Evolutionary conservation across 2,888 invertebrate species (phyloP), one percentile per base, ranked within the genome.

Genomic region (Dynastes grantii): DNA sequence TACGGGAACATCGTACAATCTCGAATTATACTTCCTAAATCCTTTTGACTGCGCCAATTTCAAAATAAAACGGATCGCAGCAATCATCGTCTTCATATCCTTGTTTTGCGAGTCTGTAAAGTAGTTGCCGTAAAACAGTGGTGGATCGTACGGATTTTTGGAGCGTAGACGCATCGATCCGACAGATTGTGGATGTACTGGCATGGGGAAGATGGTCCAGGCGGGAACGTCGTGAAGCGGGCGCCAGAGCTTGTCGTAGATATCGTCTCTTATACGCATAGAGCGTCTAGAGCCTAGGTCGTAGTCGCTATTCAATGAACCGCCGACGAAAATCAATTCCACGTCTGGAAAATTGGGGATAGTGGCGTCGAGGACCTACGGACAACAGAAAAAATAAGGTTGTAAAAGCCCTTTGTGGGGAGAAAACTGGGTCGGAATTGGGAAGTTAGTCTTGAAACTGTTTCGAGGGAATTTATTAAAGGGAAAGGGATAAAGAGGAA

Each of bases 291-390:
- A 77, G 8, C 80, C 16, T 13, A 80, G 70, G 87, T 88, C 3
- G 85, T 85, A 37, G 81, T 81, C 63, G 87, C 77, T 85, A 81
- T 88, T 92, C 92, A 6, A 92, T 92, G 58, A 58, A 6, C 73
- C 73, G 16, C 73, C 58, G 0, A 93, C 88, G 83, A 93, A 91
- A 78, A 95, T 91, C 16, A 94, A 85, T 86, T 95, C 94, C 71
- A 95, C 91, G 85, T 95, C 94, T 0, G 95, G 94, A 37, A 55
- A 71, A 55, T 71, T 71, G 32, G 81, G 92, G 92, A 0, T 92
- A 90, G 2, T 90, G 16, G 16, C 22, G 16, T 90, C 16, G 92
- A 84, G n/a, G 91, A 90, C 11, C 91, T 90, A 37, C 91, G 90
- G 9, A 6, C 5, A 58, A 58, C 16, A 16, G 55, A 22, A 58